phyloP scores from a whole-genome alignment of 2,888 invertebrate species.

The Lasioglossum malachurum region DNA sequence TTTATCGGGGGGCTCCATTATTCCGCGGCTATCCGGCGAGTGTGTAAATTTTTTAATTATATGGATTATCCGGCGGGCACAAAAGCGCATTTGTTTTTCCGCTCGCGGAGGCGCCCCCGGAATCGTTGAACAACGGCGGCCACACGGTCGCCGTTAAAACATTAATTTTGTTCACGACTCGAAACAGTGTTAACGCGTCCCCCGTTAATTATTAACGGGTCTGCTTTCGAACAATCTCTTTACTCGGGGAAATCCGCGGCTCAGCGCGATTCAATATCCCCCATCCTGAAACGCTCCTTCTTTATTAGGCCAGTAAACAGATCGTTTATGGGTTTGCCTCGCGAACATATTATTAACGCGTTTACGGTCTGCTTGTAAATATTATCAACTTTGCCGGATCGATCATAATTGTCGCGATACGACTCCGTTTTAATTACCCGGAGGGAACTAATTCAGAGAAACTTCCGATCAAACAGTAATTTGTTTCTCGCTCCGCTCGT shows the following conservation, averaged over 20 bases:
- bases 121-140: conserved; percentile 29
- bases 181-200: conserved; percentile 43
- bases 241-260: conserved; percentile 25
- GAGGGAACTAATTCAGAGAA: not conserved
- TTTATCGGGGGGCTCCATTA: not conserved
- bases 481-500: not conserved
- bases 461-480: conserved; percentile 1
- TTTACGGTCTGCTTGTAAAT: not conserved
- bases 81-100: conserved; percentile 31
- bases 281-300: conserved; percentile 29
- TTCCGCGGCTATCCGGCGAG: not conserved
- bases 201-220: conserved; percentile 54
- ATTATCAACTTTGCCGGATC: not conserved
- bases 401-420: not conserved
- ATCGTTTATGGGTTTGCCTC: conserved; percentile 20
- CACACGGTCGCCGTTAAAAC: conserved; percentile 31
- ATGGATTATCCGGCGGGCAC: not conserved
- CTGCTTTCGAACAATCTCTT: conserved; percentile 39
- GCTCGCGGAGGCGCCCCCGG: not conserved
- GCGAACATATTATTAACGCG: conserved; percentile 14
- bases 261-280: conserved; percentile 35
- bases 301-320: conserved; percentile 42
- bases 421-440: not conserved
- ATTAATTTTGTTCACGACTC: conserved; percentile 52
- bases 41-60: conserved; percentile 43